Evolutionary conservation across 2,113 vertebrate species (phyloP), one percentile per base, ranked within the genome.

Genomic region (Parotia lawesii): DNA sequence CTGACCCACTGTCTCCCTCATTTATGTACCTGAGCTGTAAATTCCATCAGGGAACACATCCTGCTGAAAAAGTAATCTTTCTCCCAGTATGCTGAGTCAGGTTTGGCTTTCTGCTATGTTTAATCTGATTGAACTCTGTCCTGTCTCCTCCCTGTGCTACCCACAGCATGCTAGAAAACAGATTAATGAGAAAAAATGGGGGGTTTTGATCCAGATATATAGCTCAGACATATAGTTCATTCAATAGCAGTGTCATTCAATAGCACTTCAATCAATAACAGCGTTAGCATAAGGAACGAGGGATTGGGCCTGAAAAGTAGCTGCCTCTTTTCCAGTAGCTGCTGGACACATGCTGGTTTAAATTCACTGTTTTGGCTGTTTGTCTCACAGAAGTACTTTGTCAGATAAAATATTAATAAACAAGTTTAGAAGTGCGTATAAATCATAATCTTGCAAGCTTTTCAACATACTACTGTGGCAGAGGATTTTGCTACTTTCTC

Each of bases 251-350:
- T 44, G 70, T 61, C 31, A 61, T 45, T 18, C 17, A 70, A 62
- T 62, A 84, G 23, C 57, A 38, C 18, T 38, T 45, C n/a, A 56
- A 40, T 56, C 19, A 65, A 27, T 40, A 40, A 61, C 7, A 40
- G 51, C 0, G 0, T 7, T 3, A 45, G 51, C 13, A 11, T 2
- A 47, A 81, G 8, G 11, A 74, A 38, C 1, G 6, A 85, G 15
- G 15, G 23, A 33, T 37, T 28, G 1, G 28, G 13, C 37, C 64
- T 45, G 31, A 62, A 61, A 83, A 84, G 31, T 9, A 60, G 22
- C 16, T 80, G 35, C 13, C 40, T 29, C 24, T 37, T 21, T 50
- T 60, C 53, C 54, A 80, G 48, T 1, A 89, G 72, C 53, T 87
- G n/a, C n/a, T 65, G 24, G 37, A 53, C 2, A 2, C 2, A 3